Evolutionary conservation across 2,113 vertebrate species (phyloP), one percentile per base, ranked within the genome.

Genomic region (Paradoxurus hermaphroditus): DNA sequence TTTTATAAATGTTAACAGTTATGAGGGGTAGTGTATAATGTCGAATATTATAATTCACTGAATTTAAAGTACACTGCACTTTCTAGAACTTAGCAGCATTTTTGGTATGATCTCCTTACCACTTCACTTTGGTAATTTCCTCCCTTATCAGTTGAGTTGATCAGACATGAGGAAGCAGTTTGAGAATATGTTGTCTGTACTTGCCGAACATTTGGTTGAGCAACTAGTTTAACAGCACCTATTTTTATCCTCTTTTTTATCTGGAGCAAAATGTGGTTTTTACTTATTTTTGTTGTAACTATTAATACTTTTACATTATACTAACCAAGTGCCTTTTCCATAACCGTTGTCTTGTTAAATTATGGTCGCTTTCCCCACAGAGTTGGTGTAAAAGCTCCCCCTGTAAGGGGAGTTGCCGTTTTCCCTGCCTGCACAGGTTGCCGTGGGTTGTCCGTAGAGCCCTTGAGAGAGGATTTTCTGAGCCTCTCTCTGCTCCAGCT

Each of bases 181-280:
- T 87, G 85, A 95, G 63, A 96, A 19, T 92, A 4, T 96, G 25
- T 92, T 79, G 67, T 95, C 63, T 78, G n/a, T 67, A 77, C 70
- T 92, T 97, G 89, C 65, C 85, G 94, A 46, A 96, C 44, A 62
- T 86, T 97, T 91, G 89, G n/a, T 96, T 94, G 68, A 56, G 39
- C 19, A 62, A 59, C 83, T 95, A 84, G 68, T 96, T 96, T 53
- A 97, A 77, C 15, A 82, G 68, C 46, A 41, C 70, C 78, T 59
- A 87, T 67, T 56, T 86, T 49, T 85, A 79, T 51, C 77, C 82
- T 87, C 46, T 59, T 70, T 93, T 93, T 96, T 92, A 82, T 96
- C 46, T 96, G 75, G 34, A 49, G 10, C 81, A 63, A 72, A 92
- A 34, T 70, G 41, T 72, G 41, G 34, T 90, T 73, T 51, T 68